Percentiles rank a stretch among this genome's conserved stretches.
These are phyloP conservation scores for Scaptodrosophila lebanonensis DNA, from an alignment of 1,140 invertebrate genomes.

Conservation along the genomic window DNA sequence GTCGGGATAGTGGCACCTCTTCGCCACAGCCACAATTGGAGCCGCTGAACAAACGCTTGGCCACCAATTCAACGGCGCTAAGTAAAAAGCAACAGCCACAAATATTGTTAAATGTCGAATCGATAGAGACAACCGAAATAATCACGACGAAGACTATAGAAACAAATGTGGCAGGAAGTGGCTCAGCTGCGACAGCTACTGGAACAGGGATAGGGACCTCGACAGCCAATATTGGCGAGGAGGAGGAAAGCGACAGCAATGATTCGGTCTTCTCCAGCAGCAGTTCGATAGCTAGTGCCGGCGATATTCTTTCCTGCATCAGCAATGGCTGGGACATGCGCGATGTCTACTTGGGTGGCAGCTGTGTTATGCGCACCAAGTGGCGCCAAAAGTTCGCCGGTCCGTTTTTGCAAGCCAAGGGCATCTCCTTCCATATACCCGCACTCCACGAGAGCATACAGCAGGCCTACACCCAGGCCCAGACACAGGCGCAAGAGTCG, in stretches of 20 bases:
- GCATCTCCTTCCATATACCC: slow-evolving; percentile 85
- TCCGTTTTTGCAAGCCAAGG: slow-evolving; percentile 90
- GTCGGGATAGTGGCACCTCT: slow-evolving; percentile 74
- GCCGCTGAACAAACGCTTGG: neutral
- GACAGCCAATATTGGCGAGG: slow-evolving; percentile 30
- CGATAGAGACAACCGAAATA: slow-evolving; percentile 73
- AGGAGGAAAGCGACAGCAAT: slow-evolving; percentile 75
- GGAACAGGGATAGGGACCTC: neutral
- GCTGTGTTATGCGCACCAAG: slow-evolving; percentile 95
- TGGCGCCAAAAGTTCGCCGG: slow-evolving; percentile 96
- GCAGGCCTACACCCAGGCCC: slow-evolving; percentile 1
- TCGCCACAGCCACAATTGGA: slow-evolving; percentile 61
- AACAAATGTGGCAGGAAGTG: slow-evolving; percentile 34
- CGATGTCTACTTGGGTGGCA: slow-evolving; percentile 87
- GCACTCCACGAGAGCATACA: slow-evolving; percentile 68
- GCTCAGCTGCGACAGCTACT: slow-evolving; percentile 5
- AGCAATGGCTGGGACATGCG: slow-evolving; percentile 45
- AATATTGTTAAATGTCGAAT: slow-evolving; percentile 67
- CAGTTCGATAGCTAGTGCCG: slow-evolving; percentile 67
- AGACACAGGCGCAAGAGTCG: neutral
- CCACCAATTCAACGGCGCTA: slow-evolving; percentile 27
- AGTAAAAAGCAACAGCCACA: slow-evolving; percentile 53
- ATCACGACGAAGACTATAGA: slow-evolving; percentile 69
- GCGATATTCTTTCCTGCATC: slow-evolving; percentile 48
- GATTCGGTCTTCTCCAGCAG: slow-evolving; percentile 76